Base-by-base conservation (phyloP, 1,140 invertebrate genomes). In the Zeugodacus cucurbitae region DNA sequence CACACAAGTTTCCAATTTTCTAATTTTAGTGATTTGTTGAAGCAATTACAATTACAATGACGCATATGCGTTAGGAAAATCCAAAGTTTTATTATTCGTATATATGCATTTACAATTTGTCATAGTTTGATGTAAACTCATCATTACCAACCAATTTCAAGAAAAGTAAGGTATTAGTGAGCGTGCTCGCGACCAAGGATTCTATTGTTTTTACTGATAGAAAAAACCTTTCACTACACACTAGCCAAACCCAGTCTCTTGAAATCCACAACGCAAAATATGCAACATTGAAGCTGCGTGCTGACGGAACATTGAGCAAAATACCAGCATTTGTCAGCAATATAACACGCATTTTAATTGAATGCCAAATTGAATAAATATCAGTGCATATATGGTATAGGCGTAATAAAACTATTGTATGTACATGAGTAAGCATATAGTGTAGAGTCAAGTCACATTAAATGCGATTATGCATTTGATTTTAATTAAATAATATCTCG, bases 341-440 rank as follows among this genome's bases (percentile, higher is more conserved):
- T 48, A 82, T 5, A 74, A 74, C 34, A 82, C 74, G 74, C 74
- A 82, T 82, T 82, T 82, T 82, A 48, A 48, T 82, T 82, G 74
- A 82, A 82, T 82, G 34, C 8, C 67, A 74, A 17, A 22, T 0
- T 22, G 22, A 22, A 59, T 67, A 67, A 67, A 67, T 67, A 34
- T 67, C 14, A 11, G 29, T 67, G 3, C 26, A 32, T 67, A 67
- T 54, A 54, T 54, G 14, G 14, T 54, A 54, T 54, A 54, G 48
- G 48, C 48, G 14, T 54, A 54, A 54, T 54, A 54, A 54, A 54
- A 7, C 14, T n/a, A n/a, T n/a, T 48, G 44, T 48, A 48, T 10
- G 14, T 54, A 54, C 14, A 48, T 48, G 44, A 54, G 48, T 54
- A 54, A 3, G 1, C 11, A 20, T 54, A 17, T 22, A 22, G 17